Percentiles rank a stretch among this genome's conserved stretches.
These are phyloP conservation scores for Boulengeromyrus knoepffleri DNA, from an alignment of 2,113 vertebrate genomes.

Conservation along the genomic window DNA sequence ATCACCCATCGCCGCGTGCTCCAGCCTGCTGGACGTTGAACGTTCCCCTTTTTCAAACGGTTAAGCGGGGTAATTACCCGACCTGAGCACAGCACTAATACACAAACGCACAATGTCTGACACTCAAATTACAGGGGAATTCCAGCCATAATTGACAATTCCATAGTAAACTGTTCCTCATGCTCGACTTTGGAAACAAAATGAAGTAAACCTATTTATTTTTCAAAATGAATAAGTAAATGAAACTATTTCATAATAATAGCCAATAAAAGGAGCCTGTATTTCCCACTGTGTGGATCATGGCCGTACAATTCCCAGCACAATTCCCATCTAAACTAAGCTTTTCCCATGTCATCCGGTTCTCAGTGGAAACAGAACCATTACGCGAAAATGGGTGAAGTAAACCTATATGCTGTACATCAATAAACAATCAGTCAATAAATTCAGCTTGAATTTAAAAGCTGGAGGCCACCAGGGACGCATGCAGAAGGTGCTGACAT, in stretches of 20 bases:
- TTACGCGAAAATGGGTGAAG: background rate
- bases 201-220: background rate
- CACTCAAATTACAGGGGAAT: conserved; percentile 1
- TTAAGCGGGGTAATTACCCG: background rate
- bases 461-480: background rate
- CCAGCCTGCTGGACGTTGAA: background rate
- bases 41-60: background rate
- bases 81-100: background rate
- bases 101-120: background rate
- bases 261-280: background rate
- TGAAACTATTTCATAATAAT: background rate
- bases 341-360: background rate
- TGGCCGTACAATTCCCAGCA: background rate
- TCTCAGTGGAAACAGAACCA: background rate
- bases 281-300: background rate
- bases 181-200: background rate
- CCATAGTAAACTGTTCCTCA: background rate
- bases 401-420: background rate
- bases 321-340: background rate
- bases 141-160: background rate
- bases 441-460: background rate
- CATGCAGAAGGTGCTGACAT: background rate
- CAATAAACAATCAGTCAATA: background rate
- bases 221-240: background rate
- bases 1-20: background rate